phyloP scores from a whole-genome alignment of 37 sponge, comb jelly and placozoan species.

The Eunapius fragilis region DNA sequence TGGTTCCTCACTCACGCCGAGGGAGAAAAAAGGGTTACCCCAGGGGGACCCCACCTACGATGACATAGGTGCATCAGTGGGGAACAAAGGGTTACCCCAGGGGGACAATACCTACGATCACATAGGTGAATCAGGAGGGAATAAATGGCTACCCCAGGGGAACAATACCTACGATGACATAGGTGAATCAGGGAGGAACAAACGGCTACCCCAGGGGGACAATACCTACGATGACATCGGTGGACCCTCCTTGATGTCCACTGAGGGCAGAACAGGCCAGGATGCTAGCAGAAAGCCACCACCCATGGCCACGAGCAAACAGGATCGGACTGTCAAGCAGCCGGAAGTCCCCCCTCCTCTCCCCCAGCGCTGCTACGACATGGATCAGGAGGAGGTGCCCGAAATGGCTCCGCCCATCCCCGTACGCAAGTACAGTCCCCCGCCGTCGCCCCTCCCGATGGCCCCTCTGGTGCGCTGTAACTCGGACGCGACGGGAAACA shows the following conservation, averaged over 20 bases:
- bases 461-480: not conserved
- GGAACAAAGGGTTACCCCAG: too few species aligned
- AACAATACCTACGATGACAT: not conserved
- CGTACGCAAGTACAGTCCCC: not conserved
- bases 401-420: not conserved
- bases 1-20: too few species aligned
- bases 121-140: too few species aligned
- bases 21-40: too few species aligned
- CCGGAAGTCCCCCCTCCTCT: not conserved
- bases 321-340: not conserved
- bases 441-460: not conserved
- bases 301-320: not conserved
- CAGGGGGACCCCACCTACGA: too few species aligned
- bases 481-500: not conserved
- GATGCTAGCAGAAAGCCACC: not conserved
- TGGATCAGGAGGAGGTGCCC: not conserved
- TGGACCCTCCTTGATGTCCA: not conserved
- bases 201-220: not conserved
- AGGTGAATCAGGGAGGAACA: too few species aligned
- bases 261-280: not conserved
- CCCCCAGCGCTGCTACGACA: not conserved
- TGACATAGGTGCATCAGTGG: too few species aligned
- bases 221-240: not conserved
- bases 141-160: not conserved
- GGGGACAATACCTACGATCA: too few species aligned